Conservation (phyloP, 92 coral and sea anemone species). For the Umimayanthus kanabou region DNA sequence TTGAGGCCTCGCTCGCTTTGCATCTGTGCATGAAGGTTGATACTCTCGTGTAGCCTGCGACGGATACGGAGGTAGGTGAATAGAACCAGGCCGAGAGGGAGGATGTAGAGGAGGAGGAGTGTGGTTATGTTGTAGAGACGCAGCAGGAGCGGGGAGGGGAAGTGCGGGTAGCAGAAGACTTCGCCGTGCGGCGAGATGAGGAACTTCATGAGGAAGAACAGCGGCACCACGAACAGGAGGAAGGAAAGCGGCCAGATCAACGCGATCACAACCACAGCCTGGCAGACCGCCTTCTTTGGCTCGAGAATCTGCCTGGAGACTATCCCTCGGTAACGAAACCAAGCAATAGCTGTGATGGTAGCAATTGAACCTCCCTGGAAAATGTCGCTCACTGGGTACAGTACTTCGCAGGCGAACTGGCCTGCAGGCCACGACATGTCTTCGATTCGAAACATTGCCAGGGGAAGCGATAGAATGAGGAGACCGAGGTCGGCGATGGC, state of each 20-base stretch:
- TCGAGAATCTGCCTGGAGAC: conserved; percentile 72
- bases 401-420: conserved; percentile 75
- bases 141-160: conserved; percentile 54
- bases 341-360: conserved; percentile 81
- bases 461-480: conserved; percentile 73
- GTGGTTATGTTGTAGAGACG: conserved; percentile 72
- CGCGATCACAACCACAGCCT: conserved; percentile 56
- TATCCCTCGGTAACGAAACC: conserved; percentile 79
- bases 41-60: conserved; percentile 76
- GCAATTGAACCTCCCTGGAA: conserved; percentile 88
- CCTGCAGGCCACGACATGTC: conserved; percentile 82
- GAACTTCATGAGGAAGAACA: conserved; percentile 73
- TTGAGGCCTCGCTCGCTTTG: conserved; percentile 66
- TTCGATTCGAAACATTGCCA: conserved; percentile 75
- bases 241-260: conserved; percentile 69
- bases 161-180: conserved; percentile 64
- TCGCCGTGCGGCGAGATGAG: conserved; percentile 44
- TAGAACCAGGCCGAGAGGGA: conserved; percentile 67
- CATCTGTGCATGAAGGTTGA: conserved; percentile 64
- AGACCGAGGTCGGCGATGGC: conserved; percentile 83
- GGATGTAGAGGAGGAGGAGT: conserved; percentile 60
- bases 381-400: conserved; percentile 81
- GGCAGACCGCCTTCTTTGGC: conserved; percentile 52
- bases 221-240: conserved; percentile 71
- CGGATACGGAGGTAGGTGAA: conserved; percentile 80